Evolutionary conservation across 2,797 vertebrate genomes (phyloP), one percentile per base, ranked within the genome.

Genomic region (Poecilia picta): DNA sequence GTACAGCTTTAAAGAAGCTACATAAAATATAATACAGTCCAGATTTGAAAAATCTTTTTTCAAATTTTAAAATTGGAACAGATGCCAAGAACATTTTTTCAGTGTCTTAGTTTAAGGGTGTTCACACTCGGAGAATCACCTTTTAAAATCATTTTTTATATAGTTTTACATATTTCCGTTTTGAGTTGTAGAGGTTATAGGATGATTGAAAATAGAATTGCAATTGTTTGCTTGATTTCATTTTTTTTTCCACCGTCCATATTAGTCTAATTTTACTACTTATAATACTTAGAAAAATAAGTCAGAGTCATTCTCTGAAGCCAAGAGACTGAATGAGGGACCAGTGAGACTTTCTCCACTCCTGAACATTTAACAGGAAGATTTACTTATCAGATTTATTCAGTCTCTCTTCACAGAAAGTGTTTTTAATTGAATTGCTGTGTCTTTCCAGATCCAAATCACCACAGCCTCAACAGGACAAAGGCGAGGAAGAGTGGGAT

Each of bases 401-500:
- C n/a, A 8, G 3, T 39, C 23, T 39, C 16, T 11, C 8, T 20
- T 66, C 18, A 66, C 18, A 68, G 20, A 68, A 41, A n/a, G 41
- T 28, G 25, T 71, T n/a, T 71, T n/a, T 41, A 45, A 70, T n/a
- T 13, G 23, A 28, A 33, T 41, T 8, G 0, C 72, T 36, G 11
- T 74, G 20, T n/a, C 33, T 43, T 64, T 76, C 2, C 80, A 99
- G 98, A 88, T 96, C 96, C 72, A 98, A 97, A 86, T 96, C 96
- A 0, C 96, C 97, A 36, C 95, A 94, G 1, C 95, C 94, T 1
- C 86, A 92, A 0, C 88, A 89, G 36, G 88, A 83, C 33, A 85
- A 76, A 73, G 95, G 93, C 53, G 94, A 95, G 51, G 85, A 92
- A 10, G 92, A 93, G 4, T 91, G 96, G 5, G 95, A 97, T 74